Base-by-base conservation (phyloP, 2,888 invertebrate species). In the Meiosimyza decipiens region DNA sequence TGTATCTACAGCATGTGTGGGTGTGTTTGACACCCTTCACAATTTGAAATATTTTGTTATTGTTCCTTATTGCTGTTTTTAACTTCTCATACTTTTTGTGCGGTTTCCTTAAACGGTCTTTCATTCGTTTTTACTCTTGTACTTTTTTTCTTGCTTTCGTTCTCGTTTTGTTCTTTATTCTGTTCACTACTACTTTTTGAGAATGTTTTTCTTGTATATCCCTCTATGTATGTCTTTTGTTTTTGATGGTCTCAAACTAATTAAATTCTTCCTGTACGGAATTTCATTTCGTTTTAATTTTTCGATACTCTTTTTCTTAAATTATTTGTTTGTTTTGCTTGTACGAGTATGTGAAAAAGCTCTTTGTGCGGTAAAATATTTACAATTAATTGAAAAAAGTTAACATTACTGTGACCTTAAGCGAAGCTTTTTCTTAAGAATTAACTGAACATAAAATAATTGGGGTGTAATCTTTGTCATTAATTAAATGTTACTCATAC, bases 401-500 rank as follows among this genome's bases (percentile, higher is more conserved):
- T 28, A 16, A 51, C 65, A 65, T 51, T 16, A 28, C 3, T 40
- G 33, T 22, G 40, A 7, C 28, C 3, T 28, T 28, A 28, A 4
- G 28, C 15, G 15, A n/a, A 16, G 33, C 47, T 16, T n/a, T 33
- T 22, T 47, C 16, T 68, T 6, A 50, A 47, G 50, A 68, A 33
- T 6, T 60, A 51, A 2, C 22, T 40, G 50, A 33, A 15, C 54
- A 68, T 65, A 59, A 64, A 64, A 71, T 71, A 71, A 71, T 71
- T 71, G 59, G 16, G 16, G 49, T 71, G 71, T 71, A 65, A 71
- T 65, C 71, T 74, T 69, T 68, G 65, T 64, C 65, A 52, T 69
- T 60, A 71, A 68, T 71, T 71, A 50, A 60, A 59, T 64, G 52
- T 71, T 59, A 54, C 68, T 68, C 54, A 71, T 68, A 71, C 68